Conservation (phyloP, 2,797 vertebrate species). For the Alectoris magna region DNA sequence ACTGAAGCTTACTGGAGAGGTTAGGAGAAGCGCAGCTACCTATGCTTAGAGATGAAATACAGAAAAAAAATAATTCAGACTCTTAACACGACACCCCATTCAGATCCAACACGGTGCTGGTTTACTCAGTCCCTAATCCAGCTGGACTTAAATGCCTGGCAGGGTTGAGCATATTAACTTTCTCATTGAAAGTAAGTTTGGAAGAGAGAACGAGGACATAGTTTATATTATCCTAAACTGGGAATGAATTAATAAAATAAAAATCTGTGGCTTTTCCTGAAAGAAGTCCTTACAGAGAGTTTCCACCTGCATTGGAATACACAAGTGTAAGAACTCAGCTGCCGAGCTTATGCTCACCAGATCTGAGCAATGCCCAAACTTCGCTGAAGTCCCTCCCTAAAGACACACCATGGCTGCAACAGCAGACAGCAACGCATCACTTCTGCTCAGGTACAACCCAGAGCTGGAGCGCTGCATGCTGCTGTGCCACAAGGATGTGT, state of each 20-base stretch:
- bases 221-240: background rate
- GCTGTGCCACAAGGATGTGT: background rate
- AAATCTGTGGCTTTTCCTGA: background rate
- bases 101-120: background rate
- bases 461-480: accelerated
- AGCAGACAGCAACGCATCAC: accelerated
- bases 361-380: background rate
- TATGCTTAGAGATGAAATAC: background rate
- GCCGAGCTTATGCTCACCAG: background rate
- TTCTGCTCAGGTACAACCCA: accelerated
- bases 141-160: accelerated
- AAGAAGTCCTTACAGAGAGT: background rate
- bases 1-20: background rate
- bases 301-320: background rate
- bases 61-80: background rate
- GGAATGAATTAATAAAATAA: background rate
- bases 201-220: background rate
- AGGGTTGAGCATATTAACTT: background rate
- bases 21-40: background rate
- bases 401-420: accelerated
- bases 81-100: accelerated
- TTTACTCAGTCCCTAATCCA: accelerated
- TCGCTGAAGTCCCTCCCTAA: accelerated
- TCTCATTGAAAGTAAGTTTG: background rate
- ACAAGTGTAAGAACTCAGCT: accelerated